These are phyloP conservation scores for Coregonus clupeaformis DNA, from an alignment of 2,113 vertebrate genomes.

Conservation along the genomic window DNA sequence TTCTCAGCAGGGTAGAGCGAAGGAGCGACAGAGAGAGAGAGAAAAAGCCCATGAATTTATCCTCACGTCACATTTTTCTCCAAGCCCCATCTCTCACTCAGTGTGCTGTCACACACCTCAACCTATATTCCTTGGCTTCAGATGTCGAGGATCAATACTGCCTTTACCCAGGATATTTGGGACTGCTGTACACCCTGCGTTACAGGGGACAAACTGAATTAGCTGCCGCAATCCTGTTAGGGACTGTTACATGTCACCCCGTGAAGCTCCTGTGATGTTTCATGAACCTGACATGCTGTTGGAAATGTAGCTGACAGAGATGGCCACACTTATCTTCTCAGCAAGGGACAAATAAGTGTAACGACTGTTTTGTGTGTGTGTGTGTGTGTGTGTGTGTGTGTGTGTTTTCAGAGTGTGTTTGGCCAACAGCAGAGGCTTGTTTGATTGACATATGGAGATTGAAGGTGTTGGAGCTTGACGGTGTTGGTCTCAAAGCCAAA, in stretches of 20 bases:
- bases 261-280: background rate
- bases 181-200: slow-evolving; percentile 32
- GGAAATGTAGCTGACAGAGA: background rate
- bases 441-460: slow-evolving; percentile 63
- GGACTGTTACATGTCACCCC: background rate
- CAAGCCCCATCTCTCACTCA: slow-evolving; percentile 52
- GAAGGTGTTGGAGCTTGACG: slow-evolving; percentile 66
- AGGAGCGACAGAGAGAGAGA: background rate
- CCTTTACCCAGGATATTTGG: slow-evolving; percentile 42
- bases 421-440: slow-evolving; percentile 29
- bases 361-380: no score
- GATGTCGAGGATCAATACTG: slow-evolving; percentile 49
- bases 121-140: slow-evolving; percentile 40
- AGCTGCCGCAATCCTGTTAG: slow-evolving; percentile 28
- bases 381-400: slow-evolving; percentile 7
- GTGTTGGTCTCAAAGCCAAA: slow-evolving; percentile 67
- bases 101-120: slow-evolving; percentile 54
- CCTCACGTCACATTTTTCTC: slow-evolving; percentile 43
- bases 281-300: background rate
- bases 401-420: slow-evolving; percentile 18
- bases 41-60: slow-evolving; percentile 44
- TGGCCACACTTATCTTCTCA: background rate
- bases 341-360: no score
- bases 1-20: slow-evolving; percentile 35
- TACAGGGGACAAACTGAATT: slow-evolving; percentile 38